A percentile compares a stretch with the other conserved stretches of the same genome.
Conservation (phyloP, 2,888 invertebrate genomes). For the Drosophila aldrichi region DNA sequence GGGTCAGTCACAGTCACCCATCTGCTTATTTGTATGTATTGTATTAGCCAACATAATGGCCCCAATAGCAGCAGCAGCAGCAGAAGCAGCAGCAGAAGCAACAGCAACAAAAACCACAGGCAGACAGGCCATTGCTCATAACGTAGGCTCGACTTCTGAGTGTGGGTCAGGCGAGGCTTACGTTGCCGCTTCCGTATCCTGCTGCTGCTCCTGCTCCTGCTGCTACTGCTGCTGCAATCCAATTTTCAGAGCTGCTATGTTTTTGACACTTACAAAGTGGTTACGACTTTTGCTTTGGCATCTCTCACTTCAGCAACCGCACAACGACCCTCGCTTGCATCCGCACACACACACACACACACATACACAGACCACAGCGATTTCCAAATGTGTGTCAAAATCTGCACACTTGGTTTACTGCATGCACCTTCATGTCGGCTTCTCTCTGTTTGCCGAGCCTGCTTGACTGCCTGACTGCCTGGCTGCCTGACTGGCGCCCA, state of each 20-base stretch:
- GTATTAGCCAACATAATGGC: conserved; percentile 78
- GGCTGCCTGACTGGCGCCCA: conserved; percentile 40
- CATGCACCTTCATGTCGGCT: conserved; percentile 17
- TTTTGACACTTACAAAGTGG: conserved; percentile 79
- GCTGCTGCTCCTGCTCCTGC: conserved; percentile 36
- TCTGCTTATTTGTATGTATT: conserved; percentile 78
- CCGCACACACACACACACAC: conserved; percentile 18
- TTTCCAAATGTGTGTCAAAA: conserved; percentile 77
- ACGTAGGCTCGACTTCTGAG: conserved; percentile 50
- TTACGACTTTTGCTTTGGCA: conserved; percentile 79
- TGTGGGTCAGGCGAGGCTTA: conserved; percentile 35
- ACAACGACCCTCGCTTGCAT: conserved; percentile 46
- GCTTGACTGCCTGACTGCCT: conserved; percentile 15
- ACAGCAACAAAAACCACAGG: conserved; percentile 25
- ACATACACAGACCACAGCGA: conserved; percentile 44
- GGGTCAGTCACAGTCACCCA: conserved; percentile 38
- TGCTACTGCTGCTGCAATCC: conserved; percentile 63
- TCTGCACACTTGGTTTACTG: conserved; percentile 52
- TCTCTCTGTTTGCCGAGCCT: conserved; percentile 23
- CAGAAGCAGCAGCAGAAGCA: conserved; percentile 3
- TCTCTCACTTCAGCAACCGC: conserved; percentile 78
- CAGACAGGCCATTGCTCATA: conserved; percentile 64
- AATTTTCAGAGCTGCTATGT: conserved; percentile 77
- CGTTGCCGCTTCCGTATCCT: conserved; percentile 62
- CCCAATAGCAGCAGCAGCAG: conserved; percentile 47